Conservation (phyloP, 1,140 invertebrate genomes). For the Apis cerana region DNA sequence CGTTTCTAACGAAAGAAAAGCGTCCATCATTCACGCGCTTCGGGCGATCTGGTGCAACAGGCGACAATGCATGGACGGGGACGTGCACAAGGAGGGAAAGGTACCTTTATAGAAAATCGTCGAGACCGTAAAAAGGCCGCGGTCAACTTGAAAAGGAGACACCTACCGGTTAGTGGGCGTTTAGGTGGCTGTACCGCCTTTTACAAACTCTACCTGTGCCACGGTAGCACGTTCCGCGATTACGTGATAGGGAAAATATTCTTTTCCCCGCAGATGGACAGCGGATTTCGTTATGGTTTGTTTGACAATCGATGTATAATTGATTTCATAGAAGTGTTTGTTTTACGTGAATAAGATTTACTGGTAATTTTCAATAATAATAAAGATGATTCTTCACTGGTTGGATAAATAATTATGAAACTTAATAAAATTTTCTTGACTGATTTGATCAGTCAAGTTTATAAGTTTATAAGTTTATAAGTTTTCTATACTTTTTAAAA, state of each 20-base stretch:
- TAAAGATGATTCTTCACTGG: too few species aligned
- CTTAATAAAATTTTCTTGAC: too few species aligned
- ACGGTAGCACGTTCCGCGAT: constrained; percentile 14
- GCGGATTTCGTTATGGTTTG: background rate
- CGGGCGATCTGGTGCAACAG: constrained; percentile 61
- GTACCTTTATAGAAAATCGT: constrained; percentile 60
- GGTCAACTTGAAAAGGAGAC: constrained; percentile 61
- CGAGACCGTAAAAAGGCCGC: constrained; percentile 46
- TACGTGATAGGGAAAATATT: constrained; percentile 25
- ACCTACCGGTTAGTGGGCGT: constrained; percentile 48
- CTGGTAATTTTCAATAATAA: background rate
- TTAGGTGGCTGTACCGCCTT: constrained; percentile 31
- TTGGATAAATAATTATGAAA: too few species aligned
- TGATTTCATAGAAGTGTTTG: background rate
- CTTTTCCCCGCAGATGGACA: background rate
- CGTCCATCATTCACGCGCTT: constrained; percentile 42
- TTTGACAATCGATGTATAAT: background rate
- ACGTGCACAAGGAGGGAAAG: constrained; percentile 49
- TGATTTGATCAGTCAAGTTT: too few species aligned
- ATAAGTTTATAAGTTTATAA: too few species aligned
- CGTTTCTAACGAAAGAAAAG: constrained; percentile 9
- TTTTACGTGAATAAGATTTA: background rate
- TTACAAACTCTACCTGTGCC: constrained; percentile 29
- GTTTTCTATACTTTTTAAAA: too few species aligned
- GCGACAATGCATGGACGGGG: constrained; percentile 35